Conservation (phyloP, 2,888 invertebrate species). For the Agrochola circellaris region DNA sequence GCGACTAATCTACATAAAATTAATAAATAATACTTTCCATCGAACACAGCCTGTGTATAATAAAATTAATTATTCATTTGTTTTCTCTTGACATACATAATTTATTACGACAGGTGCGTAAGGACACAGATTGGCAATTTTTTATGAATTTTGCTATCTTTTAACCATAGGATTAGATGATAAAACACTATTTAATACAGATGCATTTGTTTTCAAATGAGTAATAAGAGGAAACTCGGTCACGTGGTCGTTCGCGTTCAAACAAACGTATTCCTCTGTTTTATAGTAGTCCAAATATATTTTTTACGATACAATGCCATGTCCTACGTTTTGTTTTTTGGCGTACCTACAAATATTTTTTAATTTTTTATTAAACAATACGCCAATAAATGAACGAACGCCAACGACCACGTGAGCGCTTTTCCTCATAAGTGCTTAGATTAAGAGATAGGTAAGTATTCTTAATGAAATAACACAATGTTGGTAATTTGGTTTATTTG, state of each 20-base stretch:
- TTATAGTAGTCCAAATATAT: no score
- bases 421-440: no score
- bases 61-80: conserved; percentile 36
- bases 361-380: no score
- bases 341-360: no score
- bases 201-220: not conserved
- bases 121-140: not conserved
- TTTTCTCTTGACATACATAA: conserved; percentile 33
- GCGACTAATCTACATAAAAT: conserved; percentile 27
- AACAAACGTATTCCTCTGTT: no score
- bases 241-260: no score
- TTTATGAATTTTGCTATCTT: not conserved
- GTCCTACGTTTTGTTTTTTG: no score
- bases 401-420: no score
- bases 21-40: conserved; percentile 34
- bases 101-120: conserved; percentile 3
- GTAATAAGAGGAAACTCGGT: no score
- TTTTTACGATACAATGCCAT: no score
- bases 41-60: not conserved
- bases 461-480: not conserved
- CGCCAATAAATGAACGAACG: no score
- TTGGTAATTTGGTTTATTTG: not conserved
- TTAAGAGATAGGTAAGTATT: not conserved
- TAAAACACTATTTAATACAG: not conserved
- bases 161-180: not conserved